Conservation (phyloP, 2,113 vertebrate genomes). For the Equus quagga region DNA sequence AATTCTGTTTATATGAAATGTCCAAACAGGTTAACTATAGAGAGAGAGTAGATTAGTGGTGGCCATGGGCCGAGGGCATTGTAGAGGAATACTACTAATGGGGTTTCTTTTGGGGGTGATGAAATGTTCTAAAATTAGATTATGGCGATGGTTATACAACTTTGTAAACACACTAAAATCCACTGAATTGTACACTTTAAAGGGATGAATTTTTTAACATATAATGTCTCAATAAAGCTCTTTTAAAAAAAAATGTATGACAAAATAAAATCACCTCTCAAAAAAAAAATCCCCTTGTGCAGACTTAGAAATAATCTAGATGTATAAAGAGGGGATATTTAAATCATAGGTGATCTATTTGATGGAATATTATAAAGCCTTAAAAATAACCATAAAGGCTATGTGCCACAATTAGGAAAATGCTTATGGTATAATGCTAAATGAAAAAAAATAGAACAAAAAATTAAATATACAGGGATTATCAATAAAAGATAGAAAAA, state of each 20-base stretch:
- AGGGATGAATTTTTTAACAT: conserved; percentile 26
- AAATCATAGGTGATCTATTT: not conserved
- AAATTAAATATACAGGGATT: conserved; percentile 21
- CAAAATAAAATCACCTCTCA: not conserved
- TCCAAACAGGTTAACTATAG: not conserved
- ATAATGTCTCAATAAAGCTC: conserved; percentile 21
- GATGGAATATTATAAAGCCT: not conserved
- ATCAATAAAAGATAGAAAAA: conserved; percentile 8
- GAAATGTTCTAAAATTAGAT: conserved; percentile 12
- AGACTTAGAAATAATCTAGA: conserved; percentile 30
- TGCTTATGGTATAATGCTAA: conserved; percentile 12
- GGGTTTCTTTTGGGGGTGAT: not conserved
- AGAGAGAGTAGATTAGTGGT: not conserved
- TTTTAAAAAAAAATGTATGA: not conserved
- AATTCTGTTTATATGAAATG: conserved; percentile 26
- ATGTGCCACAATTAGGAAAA: not conserved
- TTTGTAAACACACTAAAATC: conserved; percentile 14
- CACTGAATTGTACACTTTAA: not conserved
- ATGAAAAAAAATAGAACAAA: not conserved
- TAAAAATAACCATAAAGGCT: conserved; percentile 45
- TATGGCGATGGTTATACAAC: not conserved
- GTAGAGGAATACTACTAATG: not conserved
- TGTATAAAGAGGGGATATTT: not conserved
- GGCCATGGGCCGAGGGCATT: not conserved
- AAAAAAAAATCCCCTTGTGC: not conserved